Percentiles rank a stretch among this genome's conserved stretches.
These are phyloP conservation scores for Prochilodus magdalenae DNA, from an alignment of 2,113 vertebrate species.

Conservation along the genomic window DNA sequence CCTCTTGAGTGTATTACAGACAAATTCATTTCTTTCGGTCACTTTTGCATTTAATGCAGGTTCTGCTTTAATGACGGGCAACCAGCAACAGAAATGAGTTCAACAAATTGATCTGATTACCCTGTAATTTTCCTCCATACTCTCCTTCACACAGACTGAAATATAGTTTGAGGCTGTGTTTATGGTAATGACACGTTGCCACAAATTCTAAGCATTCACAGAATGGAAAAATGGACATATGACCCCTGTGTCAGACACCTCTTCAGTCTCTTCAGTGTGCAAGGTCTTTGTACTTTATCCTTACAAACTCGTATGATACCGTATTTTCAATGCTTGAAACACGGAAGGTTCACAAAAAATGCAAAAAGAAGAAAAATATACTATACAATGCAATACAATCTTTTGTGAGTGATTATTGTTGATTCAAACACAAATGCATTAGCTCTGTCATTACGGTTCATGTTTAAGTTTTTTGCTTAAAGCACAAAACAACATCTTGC, in stretches of 20 bases:
- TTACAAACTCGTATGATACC: background rate
- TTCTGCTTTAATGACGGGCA: background rate
- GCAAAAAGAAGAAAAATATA: background rate
- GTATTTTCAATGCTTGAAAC: background rate
- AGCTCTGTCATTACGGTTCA: background rate
- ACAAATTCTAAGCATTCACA: background rate
- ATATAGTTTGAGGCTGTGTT: constrained; percentile 12
- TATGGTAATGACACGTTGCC: constrained; percentile 7
- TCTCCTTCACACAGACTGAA: constrained; percentile 1
- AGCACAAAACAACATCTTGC: background rate
- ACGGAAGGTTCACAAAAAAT: background rate
- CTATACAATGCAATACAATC: background rate
- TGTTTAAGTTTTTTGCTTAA: background rate
- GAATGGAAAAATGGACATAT: background rate
- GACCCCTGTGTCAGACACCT: background rate
- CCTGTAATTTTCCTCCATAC: constrained; percentile 14
- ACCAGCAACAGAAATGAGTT: constrained; percentile 1
- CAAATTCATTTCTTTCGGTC: background rate
- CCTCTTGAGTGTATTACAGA: constrained; percentile 3
- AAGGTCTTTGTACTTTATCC: background rate
- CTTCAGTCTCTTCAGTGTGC: background rate
- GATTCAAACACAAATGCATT: background rate
- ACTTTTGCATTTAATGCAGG: background rate
- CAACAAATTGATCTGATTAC: constrained; percentile 12
- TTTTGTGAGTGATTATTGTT: background rate